Percentiles rank a stretch among this genome's conserved stretches.
Conservation (phyloP, 2,797 vertebrate genomes). For the Betta splendens region DNA sequence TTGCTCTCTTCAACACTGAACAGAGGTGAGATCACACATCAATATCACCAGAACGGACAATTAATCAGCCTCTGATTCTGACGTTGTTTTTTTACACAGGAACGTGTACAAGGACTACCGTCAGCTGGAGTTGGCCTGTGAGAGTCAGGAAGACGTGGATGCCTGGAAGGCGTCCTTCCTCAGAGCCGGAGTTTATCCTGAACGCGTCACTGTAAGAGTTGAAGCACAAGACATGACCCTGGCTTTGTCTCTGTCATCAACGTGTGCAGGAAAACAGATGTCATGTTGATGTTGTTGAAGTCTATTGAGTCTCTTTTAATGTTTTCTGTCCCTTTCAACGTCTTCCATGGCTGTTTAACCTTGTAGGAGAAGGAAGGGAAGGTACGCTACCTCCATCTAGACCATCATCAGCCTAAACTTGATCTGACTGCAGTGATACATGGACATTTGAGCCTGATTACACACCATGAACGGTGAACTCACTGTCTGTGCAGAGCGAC, state of each 20-base stretch:
- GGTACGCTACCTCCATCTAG: conserved; percentile 60
- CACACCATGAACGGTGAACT: no score
- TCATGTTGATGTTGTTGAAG: neutral
- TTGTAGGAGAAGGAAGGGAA: conserved; percentile 81
- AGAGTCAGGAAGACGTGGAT: conserved; percentile 96
- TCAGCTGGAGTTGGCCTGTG: conserved; percentile 96
- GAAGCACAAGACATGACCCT: neutral
- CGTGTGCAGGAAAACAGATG: neutral
- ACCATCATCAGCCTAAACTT: neutral
- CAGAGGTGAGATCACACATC: conserved; percentile 85
- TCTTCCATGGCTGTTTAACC: conserved; percentile 52
- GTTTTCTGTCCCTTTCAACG: conserved; percentile 57
- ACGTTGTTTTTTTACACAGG: conserved; percentile 68
- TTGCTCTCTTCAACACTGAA: conserved; percentile 98
- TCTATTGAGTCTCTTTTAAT: conserved; percentile 39
- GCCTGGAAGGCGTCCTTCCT: conserved; percentile 99
- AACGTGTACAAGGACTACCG: conserved; percentile 99
- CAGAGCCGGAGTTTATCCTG: conserved; percentile 95
- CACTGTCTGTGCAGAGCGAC: conserved; percentile 82
- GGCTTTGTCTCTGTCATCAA: neutral
- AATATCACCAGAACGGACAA: no score
- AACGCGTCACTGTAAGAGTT: conserved; percentile 88
- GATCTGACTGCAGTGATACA: no score
- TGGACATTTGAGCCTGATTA: no score
- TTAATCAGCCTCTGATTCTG: no score